Evolutionary conservation across 2,113 vertebrate species (phyloP), one percentile per base, ranked within the genome.

Genomic region (Azemiops feae): DNA sequence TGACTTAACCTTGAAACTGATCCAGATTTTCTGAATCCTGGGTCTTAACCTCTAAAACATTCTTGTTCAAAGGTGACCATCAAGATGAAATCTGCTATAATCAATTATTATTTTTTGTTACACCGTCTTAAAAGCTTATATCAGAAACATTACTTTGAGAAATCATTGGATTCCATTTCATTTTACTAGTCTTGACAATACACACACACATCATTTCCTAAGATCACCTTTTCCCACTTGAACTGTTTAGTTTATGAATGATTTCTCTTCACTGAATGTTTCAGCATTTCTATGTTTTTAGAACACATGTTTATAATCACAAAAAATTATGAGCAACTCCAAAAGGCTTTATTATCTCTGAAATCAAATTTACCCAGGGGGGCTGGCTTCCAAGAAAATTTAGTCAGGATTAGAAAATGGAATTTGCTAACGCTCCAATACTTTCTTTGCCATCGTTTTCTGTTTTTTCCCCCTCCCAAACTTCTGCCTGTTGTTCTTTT

Each of bases 281-380:
- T 95, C 12, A 95, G 90, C 89, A 94, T 95, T 96, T 92, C 52
- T 94, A 89, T 25, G 0, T 2, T 94, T 55, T 93, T 92, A 85
- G 85, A 94, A 96, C 97, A 97, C 95, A 95, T 97, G 97, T 97
- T 97, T 97, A 95, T 96, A 96, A 97, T 97, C 96, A 97, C 92
- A 34, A 88, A 87, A 94, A 95, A 94, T 93, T 96, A 55, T 92
- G 91, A 96, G 93, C 95, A 91, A 95, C 93, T 94, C 95, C 95
- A 96, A 95, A 94, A 91, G 94, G 95, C 96, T 96, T 93, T 96
- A 55, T 95, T 94, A 85, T 94, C 95, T 96, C 97, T 95, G 85
- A 95, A 93, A 94, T 95, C 95, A 93, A 47, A 25, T 88, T 91
- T 96, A 93, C 94, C 96, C 14, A 30, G 94, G 92, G 94, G 89